Conservation (phyloP, 2,888 invertebrate species). For the Trichogramma dendrolimi region DNA sequence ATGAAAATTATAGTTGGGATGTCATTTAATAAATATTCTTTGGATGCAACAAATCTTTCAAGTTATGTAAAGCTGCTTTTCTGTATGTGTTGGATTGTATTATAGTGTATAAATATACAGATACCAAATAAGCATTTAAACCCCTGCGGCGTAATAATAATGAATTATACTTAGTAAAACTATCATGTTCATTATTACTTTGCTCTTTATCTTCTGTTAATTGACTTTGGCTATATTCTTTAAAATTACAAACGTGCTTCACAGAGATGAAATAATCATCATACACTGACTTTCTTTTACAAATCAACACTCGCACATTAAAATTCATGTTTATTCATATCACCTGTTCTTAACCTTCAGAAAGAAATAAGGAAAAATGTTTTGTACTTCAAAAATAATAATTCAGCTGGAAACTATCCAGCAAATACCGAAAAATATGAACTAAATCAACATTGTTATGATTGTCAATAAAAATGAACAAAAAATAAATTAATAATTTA, state of each 20-base stretch:
- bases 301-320: conserved; percentile 36
- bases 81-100: conserved; percentile 37
- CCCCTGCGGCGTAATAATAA: conserved; percentile 35
- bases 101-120: conserved; percentile 37
- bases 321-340: conserved; percentile 34
- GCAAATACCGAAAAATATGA: no score
- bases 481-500: no score
- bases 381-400: no score
- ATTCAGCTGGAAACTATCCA: no score
- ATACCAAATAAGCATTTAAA: conserved; percentile 40
- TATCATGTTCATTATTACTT: background rate
- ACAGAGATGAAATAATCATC: conserved; percentile 36
- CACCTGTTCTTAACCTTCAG: no score
- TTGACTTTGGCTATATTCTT: conserved; percentile 2
- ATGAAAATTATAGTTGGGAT: conserved; percentile 43
- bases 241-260: conserved; percentile 20
- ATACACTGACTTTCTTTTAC: conserved; percentile 35
- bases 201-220: conserved; percentile 4
- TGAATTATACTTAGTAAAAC: conserved; percentile 7
- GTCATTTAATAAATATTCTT: background rate
- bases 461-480: no score
- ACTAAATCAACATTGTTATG: no score
- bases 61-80: conserved; percentile 30
- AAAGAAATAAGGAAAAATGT: no score
- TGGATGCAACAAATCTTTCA: conserved; percentile 1